These are phyloP conservation scores for Pteromalus puparum DNA, from an alignment of 1,140 invertebrate species.

Conservation along the genomic window DNA sequence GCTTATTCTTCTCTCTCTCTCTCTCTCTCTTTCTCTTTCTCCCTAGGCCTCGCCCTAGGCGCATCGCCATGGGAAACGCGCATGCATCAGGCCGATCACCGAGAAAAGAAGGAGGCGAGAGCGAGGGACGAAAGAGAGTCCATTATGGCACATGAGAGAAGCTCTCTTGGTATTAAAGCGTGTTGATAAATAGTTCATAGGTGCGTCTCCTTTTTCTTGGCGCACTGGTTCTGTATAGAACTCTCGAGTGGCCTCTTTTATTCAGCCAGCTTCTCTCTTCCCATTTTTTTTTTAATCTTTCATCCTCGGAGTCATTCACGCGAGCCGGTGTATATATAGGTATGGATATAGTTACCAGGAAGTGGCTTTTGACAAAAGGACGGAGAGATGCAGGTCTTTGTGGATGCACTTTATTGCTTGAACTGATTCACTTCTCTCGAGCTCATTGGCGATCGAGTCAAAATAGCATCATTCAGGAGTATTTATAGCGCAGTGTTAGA, in stretches of 20 bases:
- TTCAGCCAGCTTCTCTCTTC: slow-evolving; percentile 11
- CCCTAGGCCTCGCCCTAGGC: slow-evolving; percentile 17
- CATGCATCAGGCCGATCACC: slow-evolving; percentile 19
- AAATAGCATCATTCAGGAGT: not conserved
- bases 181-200: slow-evolving; percentile 69
- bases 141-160: slow-evolving; percentile 60
- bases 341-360: slow-evolving; percentile 40
- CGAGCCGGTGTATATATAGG: not conserved
- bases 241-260: not conserved
- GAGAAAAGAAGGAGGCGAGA: slow-evolving; percentile 16
- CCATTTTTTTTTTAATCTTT: slow-evolving; percentile 3
- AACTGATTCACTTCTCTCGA: not conserved
- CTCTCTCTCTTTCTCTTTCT: not conserved
- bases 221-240: slow-evolving; percentile 36
- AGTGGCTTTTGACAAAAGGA: slow-evolving; percentile 40
- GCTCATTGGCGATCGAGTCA: not conserved
- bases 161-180: slow-evolving; percentile 61
- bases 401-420: not conserved
- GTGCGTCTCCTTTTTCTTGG: slow-evolving; percentile 16
- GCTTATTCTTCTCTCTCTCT: slow-evolving; percentile 7
- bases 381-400: not conserved
- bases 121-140: slow-evolving; percentile 42
- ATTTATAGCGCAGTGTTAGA: not conserved
- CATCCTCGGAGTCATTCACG: not conserved
- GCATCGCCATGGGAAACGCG: slow-evolving; percentile 60